Evolutionary conservation across 92 coral and sea anemone genomes (phyloP).

Genomic region (Palythoa grandis): DNA sequence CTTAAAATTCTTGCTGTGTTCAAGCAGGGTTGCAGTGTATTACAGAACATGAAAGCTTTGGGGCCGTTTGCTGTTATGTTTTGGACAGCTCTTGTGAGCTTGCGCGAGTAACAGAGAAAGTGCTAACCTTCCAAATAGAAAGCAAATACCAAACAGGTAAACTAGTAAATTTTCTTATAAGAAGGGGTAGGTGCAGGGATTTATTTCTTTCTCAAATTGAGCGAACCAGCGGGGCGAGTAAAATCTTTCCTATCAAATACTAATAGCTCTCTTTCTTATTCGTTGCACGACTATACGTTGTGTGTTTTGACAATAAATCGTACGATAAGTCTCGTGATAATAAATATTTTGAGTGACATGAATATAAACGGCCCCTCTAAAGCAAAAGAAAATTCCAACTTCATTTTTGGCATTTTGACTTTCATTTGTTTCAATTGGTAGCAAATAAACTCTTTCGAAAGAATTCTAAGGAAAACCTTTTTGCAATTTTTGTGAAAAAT

Average conservation of each 20-base stretch:
- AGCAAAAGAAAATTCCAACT: neutral
- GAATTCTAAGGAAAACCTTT: neutral
- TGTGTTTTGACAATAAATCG: neutral
- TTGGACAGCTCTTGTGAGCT: slow-evolving; percentile 54
- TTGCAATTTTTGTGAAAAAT: neutral
- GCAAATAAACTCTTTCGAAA: neutral
- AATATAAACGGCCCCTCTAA: neutral
- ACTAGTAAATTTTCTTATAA: neutral
- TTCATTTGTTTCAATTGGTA: neutral
- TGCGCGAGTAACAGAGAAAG: slow-evolving; percentile 43
- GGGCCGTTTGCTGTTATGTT: slow-evolving; percentile 57
- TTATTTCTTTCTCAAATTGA: neutral
- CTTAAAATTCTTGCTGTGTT: neutral
- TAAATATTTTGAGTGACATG: neutral
- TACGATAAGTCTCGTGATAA: neutral
- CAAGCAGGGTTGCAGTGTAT: neutral
- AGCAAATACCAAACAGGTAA: slow-evolving; percentile 49
- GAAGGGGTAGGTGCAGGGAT: neutral
- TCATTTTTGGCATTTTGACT: neutral
- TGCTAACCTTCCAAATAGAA: slow-evolving; percentile 48
- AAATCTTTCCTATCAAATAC: neutral
- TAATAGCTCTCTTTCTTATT: neutral
- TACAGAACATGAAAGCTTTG: slow-evolving; percentile 46
- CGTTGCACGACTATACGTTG: neutral
- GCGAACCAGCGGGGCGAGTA: neutral